phyloP scores from a whole-genome alignment of 1,140 invertebrate species.

The Ruditapes philippinarum region DNA sequence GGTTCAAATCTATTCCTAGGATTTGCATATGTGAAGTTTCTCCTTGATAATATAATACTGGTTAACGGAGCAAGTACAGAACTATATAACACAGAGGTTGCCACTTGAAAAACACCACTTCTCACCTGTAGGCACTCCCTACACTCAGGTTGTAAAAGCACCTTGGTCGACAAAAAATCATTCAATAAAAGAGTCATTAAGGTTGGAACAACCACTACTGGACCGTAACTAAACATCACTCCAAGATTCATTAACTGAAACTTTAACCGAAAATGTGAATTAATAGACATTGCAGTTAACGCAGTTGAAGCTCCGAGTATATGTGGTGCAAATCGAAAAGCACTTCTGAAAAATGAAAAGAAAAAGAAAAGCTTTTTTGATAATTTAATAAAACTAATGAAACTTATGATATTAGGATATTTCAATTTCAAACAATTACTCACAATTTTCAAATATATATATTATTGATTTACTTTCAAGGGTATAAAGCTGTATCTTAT shows the following conservation, averaged over 20 bases:
- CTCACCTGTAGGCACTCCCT: background rate
- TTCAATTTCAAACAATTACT: too few relatives aligned
- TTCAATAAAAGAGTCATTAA: background rate
- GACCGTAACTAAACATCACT: background rate
- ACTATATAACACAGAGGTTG: background rate
- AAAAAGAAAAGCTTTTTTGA: too few relatives aligned
- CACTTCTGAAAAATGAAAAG: background rate
- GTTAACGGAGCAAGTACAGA: background rate
- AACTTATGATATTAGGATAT: too few relatives aligned
- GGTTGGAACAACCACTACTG: background rate
- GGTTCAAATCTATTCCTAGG: constrained; percentile 18
- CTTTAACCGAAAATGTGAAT: constrained; percentile 3
- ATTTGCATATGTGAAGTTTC: background rate
- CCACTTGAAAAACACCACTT: background rate
- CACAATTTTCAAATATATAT: too few relatives aligned
- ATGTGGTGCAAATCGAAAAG: background rate
- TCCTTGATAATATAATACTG: background rate
- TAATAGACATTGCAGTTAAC: background rate
- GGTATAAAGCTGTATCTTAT: too few relatives aligned
- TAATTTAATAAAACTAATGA: too few relatives aligned
- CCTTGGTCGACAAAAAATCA: background rate
- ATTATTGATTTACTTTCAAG: too few relatives aligned
- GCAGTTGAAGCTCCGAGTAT: background rate
- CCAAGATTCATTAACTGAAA: background rate
- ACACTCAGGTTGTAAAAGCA: constrained; percentile 1